Base-by-base conservation (phyloP, 2,888 invertebrate genomes). In the Drosophila conformis region DNA sequence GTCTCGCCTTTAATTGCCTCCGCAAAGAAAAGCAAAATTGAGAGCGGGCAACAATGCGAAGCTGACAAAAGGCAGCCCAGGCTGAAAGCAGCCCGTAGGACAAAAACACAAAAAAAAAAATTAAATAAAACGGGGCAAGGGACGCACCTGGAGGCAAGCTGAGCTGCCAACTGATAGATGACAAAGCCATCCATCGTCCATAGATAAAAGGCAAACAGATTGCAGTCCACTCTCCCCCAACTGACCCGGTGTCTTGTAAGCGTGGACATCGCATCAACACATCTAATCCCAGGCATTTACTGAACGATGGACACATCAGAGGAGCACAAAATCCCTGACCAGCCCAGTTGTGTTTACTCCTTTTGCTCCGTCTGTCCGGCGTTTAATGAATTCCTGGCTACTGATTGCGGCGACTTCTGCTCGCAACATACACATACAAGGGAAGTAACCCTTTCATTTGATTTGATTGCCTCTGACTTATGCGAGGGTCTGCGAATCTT, bases 201-300 rank as follows among this genome's bases (percentile, higher is more conserved):
- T 4, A 61, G 76, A 64, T 69, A 56, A 69, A 49, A 60, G 52
- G 18, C 21, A 51, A 25, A 6, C 51, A 35, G n/a, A 49, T 29
- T 18, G 29, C 29, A 29, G 49, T 29, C 27, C 1, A 11, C n/a
- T n/a, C 29, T 29, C 3, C 29, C 4, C 27, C 27, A 18, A 27
- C 7, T 11, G 51, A 3, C 51, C 25, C n/a, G 21, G 51, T 35
- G 4, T 21, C 42, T 42, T 21, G 42, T n/a, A 48, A 69, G 25
- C 52, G 56, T 60, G 60, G 67, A 63, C 66, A 60, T 42, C 46
- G 42, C 77, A 64, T 48, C 73, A 81, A 73, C 87, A 80, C 66
- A 82, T 82, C 83, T 87, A 85, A 85, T 85, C 78, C 74, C 71
- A 61, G 70, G 73, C 72, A 73, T 75, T 87, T 77, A 66, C 79